A percentile compares a stretch with the other conserved stretches of the same genome.
phyloP scores from a whole-genome alignment of 1,140 invertebrate genomes.

The Marisa cornuarietis region DNA sequence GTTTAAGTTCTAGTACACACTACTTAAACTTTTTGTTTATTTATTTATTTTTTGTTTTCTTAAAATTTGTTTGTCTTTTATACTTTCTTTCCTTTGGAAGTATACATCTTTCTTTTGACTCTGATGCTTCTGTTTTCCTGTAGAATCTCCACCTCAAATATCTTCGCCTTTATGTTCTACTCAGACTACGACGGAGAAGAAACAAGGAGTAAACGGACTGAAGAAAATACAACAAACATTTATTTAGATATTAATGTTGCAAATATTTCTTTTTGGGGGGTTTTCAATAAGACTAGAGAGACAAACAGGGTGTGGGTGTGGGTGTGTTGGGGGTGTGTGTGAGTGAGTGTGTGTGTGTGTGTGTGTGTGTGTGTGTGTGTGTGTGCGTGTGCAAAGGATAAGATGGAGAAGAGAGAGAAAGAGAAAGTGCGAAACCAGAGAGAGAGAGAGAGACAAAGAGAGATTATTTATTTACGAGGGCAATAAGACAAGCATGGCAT shows the following conservation, averaged over 20 bases:
- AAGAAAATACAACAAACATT: background rate
- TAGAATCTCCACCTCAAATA: too few relatives aligned
- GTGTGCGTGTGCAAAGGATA: constrained; percentile 2
- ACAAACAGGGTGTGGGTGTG: background rate
- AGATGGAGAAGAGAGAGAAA: constrained; percentile 3
- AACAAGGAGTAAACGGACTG: background rate
- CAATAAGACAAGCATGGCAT: too few relatives aligned
- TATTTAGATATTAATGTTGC: too few relatives aligned
- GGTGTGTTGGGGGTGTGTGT: too few relatives aligned
- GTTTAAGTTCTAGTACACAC: background rate
- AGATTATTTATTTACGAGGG: too few relatives aligned
- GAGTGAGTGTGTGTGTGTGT: constrained; percentile 1
- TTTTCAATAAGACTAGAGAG: too few relatives aligned
- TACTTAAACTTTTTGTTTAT: background rate
- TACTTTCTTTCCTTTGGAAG: background rate
- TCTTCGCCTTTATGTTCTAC: background rate
- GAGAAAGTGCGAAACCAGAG: background rate
- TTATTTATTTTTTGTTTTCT: background rate
- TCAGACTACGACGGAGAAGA: background rate
- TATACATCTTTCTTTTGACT: background rate
- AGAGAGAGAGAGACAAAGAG: background rate
- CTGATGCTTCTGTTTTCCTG: too few relatives aligned
- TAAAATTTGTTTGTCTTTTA: background rate
- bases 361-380: constrained; percentile 1
- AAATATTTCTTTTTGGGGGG: too few relatives aligned